Evolutionary conservation across 1,140 invertebrate genomes (phyloP).

Genomic region (Apis laboriosa): DNA sequence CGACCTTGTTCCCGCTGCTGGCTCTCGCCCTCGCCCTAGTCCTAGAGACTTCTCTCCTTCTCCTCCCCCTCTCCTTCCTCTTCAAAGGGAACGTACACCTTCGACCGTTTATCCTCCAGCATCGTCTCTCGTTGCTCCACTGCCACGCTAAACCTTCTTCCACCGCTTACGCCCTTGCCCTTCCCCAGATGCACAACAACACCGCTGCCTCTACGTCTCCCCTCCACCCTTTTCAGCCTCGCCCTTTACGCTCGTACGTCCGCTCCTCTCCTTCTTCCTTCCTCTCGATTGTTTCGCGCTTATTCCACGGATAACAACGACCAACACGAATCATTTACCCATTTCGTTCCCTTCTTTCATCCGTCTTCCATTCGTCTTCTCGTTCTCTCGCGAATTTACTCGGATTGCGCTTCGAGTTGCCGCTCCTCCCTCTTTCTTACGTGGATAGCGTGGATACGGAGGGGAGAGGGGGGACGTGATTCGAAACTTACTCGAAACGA

Average conservation of each 20-base stretch:
- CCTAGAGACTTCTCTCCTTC: background rate
- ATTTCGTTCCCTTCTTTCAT: background rate
- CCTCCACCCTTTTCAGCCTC: conserved; percentile 8
- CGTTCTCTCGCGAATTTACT: too few relatives aligned
- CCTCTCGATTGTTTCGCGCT: background rate
- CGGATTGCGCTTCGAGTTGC: too few relatives aligned
- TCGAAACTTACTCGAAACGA: background rate
- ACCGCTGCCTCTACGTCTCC: background rate
- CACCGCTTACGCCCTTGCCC: background rate
- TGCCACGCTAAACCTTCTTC: conserved; percentile 23
- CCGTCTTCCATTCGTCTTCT: background rate
- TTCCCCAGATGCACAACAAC: background rate
- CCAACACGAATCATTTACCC: background rate
- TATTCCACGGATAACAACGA: background rate
- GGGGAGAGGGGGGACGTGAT: background rate
- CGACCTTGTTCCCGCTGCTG: conserved; percentile 8
- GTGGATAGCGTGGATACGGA: background rate
- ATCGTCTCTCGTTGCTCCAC: conserved; percentile 5
- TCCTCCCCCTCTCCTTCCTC: too few relatives aligned
- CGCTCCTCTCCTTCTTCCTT: background rate
- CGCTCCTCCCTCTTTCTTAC: too few relatives aligned
- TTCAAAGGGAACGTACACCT: background rate
- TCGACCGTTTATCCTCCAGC: conserved; percentile 1
- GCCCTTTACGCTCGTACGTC: background rate
- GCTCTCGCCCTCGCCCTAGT: background rate